A percentile compares a stretch with the other conserved stretches of the same genome.
phyloP scores from a whole-genome alignment of 2,113 vertebrate genomes.

The Procavia capensis region DNA sequence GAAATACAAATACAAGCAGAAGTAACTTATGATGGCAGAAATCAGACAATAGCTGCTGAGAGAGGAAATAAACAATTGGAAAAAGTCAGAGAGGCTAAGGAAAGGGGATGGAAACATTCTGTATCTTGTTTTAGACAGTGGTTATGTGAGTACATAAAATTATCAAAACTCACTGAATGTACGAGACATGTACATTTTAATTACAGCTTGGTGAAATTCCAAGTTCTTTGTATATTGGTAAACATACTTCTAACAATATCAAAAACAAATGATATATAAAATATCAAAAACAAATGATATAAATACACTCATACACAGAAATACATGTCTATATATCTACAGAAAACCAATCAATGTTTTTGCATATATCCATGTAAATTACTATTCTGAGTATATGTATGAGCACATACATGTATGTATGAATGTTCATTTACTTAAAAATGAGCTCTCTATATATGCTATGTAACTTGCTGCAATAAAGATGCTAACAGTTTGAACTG shows the following conservation, averaged over 20 bases:
- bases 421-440: background rate
- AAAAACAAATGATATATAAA: background rate
- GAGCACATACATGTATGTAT: background rate
- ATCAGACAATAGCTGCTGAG: background rate
- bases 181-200: too few relatives aligned
- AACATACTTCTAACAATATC: background rate
- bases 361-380: background rate
- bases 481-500: background rate
- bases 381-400: background rate
- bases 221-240: background rate
- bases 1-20: too few relatives aligned
- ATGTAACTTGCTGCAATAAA: constrained; percentile 31
- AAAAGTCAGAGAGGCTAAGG: background rate
- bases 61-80: background rate
- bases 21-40: background rate
- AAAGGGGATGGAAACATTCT: background rate
- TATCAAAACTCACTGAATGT: too few relatives aligned
- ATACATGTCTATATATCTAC: background rate
- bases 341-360: constrained; percentile 16
- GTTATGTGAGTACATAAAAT: too few relatives aligned
- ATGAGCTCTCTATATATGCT: background rate
- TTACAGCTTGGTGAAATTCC: background rate
- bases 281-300: background rate
- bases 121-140: too few relatives aligned
- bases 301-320: background rate